Conservation (phyloP, 2,113 vertebrate species). For the Platycercus adscitus region DNA sequence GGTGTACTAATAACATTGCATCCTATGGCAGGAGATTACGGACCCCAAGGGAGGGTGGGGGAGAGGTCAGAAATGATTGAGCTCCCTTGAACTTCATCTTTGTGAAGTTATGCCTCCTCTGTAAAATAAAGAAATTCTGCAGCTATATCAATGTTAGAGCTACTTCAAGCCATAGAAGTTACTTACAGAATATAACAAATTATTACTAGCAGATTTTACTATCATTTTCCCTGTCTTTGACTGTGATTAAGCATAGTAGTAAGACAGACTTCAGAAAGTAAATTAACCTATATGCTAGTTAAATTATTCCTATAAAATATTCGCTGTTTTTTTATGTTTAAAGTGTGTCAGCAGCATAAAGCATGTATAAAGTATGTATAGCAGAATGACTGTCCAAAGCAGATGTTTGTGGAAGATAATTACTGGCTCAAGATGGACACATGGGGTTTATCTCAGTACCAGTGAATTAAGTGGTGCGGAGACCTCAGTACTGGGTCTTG, state of each 20-base stretch:
- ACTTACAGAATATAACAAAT: neutral
- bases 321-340: neutral
- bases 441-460: neutral
- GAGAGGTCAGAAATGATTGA: neutral
- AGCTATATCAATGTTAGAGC: neutral
- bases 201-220: neutral
- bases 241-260: neutral
- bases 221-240: neutral
- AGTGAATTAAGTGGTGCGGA: neutral
- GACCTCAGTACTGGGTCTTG: neutral
- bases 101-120: neutral
- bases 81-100: neutral
- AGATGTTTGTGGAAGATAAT: neutral
- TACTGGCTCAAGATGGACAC: neutral
- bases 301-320: neutral
- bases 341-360: neutral
- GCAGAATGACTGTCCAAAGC: neutral
- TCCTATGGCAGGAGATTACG: neutral
- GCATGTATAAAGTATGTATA: neutral
- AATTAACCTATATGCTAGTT: neutral
- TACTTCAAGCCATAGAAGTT: neutral
- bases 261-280: neutral
- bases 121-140: neutral
- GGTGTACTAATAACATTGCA: neutral
- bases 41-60: neutral